Percentiles rank a stretch among this genome's conserved stretches.
phyloP scores from a whole-genome alignment of 2,113 vertebrate genomes.

The Phocoena sinus region DNA sequence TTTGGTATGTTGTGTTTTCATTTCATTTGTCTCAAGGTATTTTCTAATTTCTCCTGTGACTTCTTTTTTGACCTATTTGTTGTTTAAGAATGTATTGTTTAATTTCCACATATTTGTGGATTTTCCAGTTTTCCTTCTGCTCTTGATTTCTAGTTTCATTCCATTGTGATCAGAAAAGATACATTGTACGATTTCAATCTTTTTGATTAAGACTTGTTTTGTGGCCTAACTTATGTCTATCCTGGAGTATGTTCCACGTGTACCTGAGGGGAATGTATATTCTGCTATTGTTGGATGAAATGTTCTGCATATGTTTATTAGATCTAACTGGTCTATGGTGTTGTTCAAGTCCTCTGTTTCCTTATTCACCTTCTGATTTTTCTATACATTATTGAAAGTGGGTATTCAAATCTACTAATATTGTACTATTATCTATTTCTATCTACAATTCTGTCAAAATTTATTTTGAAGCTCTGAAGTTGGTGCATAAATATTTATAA shows the following conservation, averaged over 20 bases:
- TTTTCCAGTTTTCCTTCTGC: not conserved
- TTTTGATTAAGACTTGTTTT: constrained; percentile 13
- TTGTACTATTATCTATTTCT: not conserved
- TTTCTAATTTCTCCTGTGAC: not conserved
- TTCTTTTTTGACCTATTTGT: not conserved
- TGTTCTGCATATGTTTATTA: not conserved
- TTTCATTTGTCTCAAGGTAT: not conserved
- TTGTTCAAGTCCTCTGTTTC: not conserved
- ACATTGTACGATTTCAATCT: not conserved
- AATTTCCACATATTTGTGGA: not conserved
- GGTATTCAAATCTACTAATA: not conserved
- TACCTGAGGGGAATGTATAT: not conserved
- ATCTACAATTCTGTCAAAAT: not conserved
- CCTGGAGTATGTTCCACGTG: not conserved
- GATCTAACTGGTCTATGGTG: not conserved
- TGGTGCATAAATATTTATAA: not conserved
- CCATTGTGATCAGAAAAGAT: not conserved
- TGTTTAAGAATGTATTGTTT: not conserved
- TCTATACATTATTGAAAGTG: not conserved
- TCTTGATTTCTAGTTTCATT: not conserved
- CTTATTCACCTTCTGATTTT: not conserved
- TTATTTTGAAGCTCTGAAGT: not conserved
- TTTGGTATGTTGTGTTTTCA: not conserved
- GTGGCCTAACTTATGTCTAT: not conserved
- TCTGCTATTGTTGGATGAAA: not conserved